These are phyloP conservation scores for Subacronicta megacephala DNA, from an alignment of 2,888 invertebrate species.

Conservation along the genomic window DNA sequence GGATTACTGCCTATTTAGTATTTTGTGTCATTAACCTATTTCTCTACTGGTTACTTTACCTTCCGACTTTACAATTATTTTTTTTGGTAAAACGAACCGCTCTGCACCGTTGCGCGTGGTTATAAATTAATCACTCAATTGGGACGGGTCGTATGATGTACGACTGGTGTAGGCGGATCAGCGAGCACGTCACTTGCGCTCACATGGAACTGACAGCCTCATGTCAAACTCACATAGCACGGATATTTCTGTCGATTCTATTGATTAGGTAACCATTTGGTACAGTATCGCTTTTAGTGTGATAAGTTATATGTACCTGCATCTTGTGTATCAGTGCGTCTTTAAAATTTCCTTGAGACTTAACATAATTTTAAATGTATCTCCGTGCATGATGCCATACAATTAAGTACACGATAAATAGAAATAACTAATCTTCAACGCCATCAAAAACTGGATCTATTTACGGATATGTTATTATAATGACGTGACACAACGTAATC, in stretches of 20 bases:
- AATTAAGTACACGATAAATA: neutral
- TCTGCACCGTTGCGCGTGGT: too few relatives aligned
- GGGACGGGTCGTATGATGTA: constrained; percentile 18
- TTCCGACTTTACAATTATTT: too few relatives aligned
- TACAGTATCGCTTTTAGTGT: neutral
- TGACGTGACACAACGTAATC: constrained; percentile 26
- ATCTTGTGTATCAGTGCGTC: too few relatives aligned
- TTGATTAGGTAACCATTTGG: neutral
- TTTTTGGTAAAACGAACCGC: too few relatives aligned
- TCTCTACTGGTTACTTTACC: too few relatives aligned
- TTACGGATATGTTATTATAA: constrained; percentile 29
- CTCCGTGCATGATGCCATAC: constrained; percentile 5
- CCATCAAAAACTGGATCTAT: constrained; percentile 11
- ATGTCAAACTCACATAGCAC: constrained; percentile 7
- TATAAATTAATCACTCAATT: constrained; percentile 9
- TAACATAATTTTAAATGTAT: too few relatives aligned
- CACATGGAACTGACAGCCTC: neutral
- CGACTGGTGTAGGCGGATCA: neutral
- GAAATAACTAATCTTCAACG: constrained; percentile 7
- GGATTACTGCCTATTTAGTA: too few relatives aligned
- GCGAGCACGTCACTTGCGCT: neutral
- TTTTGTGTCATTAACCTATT: too few relatives aligned
- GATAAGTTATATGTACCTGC: too few relatives aligned
- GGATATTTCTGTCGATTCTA: constrained; percentile 3
- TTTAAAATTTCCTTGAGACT: too few relatives aligned